Evolutionary conservation across 2,797 vertebrate genomes (phyloP).

Genomic region (Smutsia temminckii): DNA sequence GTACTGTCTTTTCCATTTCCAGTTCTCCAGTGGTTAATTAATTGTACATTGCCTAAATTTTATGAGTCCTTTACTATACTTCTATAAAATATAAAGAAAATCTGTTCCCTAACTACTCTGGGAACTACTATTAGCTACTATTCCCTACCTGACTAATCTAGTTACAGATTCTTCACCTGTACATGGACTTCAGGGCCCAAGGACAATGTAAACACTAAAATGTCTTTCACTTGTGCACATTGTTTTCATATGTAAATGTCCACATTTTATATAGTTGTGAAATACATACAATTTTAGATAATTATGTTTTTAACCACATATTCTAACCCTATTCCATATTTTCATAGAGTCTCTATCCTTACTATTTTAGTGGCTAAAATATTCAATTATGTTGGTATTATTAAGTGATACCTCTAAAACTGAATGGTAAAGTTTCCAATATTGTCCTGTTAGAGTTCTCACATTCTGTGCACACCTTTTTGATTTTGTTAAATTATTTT

Average conservation of each 20-base stretch:
- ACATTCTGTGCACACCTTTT: neutral
- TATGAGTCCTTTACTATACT: neutral
- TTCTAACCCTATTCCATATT: neutral
- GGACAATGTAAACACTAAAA: neutral
- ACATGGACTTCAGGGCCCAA: neutral
- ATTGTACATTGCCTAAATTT: neutral
- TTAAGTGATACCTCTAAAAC: neutral
- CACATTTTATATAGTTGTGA: neutral
- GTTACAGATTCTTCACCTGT: neutral
- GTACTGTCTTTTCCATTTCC: neutral
- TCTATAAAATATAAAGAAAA: neutral
- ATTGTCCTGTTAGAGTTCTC: neutral
- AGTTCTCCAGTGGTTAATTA: neutral
- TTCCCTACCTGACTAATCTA: neutral
- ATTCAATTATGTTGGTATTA: slow-evolving; percentile 9
- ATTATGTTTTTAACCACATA: neutral
- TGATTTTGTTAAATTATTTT: neutral
- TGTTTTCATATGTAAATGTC: neutral
- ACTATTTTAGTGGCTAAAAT: neutral
- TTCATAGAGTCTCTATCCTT: neutral
- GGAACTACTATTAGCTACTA: neutral
- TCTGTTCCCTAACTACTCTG: neutral
- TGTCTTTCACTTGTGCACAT: neutral
- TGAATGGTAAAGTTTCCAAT: neutral
- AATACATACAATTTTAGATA: neutral